Evolutionary conservation across 2,113 vertebrate species (phyloP).

Genomic region (Myotis davidii): DNA sequence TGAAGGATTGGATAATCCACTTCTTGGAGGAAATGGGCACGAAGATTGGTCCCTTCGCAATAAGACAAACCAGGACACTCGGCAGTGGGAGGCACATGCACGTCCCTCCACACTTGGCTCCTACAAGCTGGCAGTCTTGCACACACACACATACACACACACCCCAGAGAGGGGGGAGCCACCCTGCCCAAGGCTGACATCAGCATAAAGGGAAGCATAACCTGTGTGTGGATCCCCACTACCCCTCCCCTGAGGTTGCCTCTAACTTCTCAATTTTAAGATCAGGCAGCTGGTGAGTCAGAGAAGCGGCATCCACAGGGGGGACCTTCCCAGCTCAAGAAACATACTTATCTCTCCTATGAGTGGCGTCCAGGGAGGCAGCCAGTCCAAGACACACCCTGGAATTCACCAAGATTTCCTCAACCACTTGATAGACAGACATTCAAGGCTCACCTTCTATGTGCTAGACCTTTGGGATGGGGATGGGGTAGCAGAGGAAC

Average conservation of each 20-base stretch:
- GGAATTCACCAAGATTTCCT: not conserved
- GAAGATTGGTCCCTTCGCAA: not conserved
- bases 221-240: not conserved
- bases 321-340: conserved; percentile 10
- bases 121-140: not conserved
- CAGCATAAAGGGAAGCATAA: not conserved
- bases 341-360: not conserved
- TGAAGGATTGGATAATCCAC: conserved; percentile 38
- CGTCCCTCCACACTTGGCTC: not conserved
- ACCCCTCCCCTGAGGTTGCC: not conserved
- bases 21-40: not conserved
- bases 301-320: not conserved
- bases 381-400: not conserved
- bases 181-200: conserved; percentile 39
- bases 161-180: not conserved
- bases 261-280: not conserved
- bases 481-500: not conserved
- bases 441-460: not conserved
- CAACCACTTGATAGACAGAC: not conserved
- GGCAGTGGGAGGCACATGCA: not conserved
- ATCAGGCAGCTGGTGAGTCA: not conserved
- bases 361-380: not conserved
- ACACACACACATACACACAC: not conserved
- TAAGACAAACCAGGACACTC: not conserved
- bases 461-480: not conserved